These are phyloP conservation scores for Oncopodura yosiiana DNA, from an alignment of 1,140 invertebrate species.

Conservation along the genomic window DNA sequence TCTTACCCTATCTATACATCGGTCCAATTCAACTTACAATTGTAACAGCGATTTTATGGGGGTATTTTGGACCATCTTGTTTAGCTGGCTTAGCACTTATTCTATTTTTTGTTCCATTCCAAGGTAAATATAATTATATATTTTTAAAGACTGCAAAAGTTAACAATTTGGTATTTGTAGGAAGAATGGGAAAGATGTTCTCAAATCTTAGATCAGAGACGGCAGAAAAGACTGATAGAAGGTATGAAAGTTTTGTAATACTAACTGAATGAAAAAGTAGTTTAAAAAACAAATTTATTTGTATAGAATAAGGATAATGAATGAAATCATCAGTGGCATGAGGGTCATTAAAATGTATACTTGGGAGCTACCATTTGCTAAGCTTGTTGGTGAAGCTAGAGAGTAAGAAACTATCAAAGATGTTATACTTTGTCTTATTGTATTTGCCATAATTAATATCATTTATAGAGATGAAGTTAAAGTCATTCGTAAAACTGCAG, in stretches of 20 bases:
- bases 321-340: slow-evolving; percentile 48
- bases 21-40: slow-evolving; percentile 46
- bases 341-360: slow-evolving; percentile 50
- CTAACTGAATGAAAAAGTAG: neutral
- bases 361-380: slow-evolving; percentile 43
- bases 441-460: slow-evolving; percentile 10
- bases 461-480: slow-evolving; percentile 39
- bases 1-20: slow-evolving; percentile 45
- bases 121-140: slow-evolving; percentile 37
- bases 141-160: neutral
- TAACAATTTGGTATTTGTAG: slow-evolving; percentile 28
- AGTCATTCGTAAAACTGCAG: slow-evolving; percentile 40
- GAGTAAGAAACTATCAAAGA: slow-evolving; percentile 29
- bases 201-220: slow-evolving; percentile 38
- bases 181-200: slow-evolving; percentile 41
- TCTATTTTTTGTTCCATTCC: slow-evolving; percentile 46
- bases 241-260: no score
- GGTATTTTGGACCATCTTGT: slow-evolving; percentile 42
- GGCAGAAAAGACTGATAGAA: slow-evolving; percentile 42
- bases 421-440: slow-evolving; percentile 22
- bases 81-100: slow-evolving; percentile 45
- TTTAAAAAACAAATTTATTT: no score
- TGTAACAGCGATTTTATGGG: slow-evolving; percentile 43
- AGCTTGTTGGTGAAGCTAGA: slow-evolving; percentile 36
- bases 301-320: slow-evolving; percentile 42